Evolutionary conservation across 2,888 invertebrate species (phyloP), one percentile per base, ranked within the genome.

Genomic region (Oscheius onirici): DNA sequence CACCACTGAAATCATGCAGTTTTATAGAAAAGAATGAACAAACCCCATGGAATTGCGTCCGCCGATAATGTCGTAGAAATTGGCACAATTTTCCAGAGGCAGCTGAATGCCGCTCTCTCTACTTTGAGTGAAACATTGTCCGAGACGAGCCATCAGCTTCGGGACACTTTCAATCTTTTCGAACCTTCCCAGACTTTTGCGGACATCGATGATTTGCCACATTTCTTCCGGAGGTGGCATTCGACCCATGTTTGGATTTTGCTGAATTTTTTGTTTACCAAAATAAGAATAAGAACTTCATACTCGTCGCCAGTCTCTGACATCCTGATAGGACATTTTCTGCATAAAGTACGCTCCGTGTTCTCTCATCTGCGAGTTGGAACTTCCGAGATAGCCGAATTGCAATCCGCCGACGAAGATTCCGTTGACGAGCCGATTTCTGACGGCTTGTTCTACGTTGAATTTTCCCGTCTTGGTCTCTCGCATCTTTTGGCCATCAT

Each of bases 131-230:
- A 88, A 88, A 68, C 86, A 87, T 69, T 88, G 88, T 28, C 88
- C 88, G 72, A 88, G 78, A 10, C 88, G 79, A 24, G 88, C 87
- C 83, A 88, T 87, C 74, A 87, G 81, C 76, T 88, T 88, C 1
- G 89, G 87, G 44, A 88, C 81, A 44, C 79, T 83, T 51, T 75
- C 75, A 40, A 84, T 76, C 24, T 73, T 73, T 5, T 81, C 78
- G 72, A 87, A 87, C 15, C 43, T 69, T 63, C 79, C 77, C 67
- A 79, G 54, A 58, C 69, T 71, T 15, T 78, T 76, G 10, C 80
- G 54, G 1, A 77, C 76, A 10, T 69, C 52, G 20, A 79, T 72
- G 60, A 84, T 82, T 51, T 77, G 63, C 3, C n/a, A 61, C 28
- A 76, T 54, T 6, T 43, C 17, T n/a, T 11, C 3, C 1, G 40